Conservation (phyloP, 2,888 invertebrate species). For the Homarus gammarus region DNA sequence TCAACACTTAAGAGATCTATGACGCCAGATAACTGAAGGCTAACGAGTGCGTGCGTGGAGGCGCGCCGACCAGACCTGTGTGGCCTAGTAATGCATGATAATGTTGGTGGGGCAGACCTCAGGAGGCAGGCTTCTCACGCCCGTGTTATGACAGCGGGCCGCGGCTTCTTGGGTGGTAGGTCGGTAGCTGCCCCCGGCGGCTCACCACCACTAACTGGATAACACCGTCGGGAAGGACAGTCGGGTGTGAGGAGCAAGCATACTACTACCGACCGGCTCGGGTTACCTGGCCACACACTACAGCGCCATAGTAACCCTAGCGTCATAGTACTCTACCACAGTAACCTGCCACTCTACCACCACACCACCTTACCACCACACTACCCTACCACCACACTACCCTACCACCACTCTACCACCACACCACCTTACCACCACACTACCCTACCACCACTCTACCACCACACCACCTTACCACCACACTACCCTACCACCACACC, state of each 20-base stretch:
- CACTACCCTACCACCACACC: no score
- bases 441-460: no score
- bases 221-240: neutral
- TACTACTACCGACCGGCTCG: no score
- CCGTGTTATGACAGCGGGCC: neutral
- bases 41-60: slow-evolving; percentile 14
- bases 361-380: no score
- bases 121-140: neutral
- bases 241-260: neutral
- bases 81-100: slow-evolving; percentile 6
- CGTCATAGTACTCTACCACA: no score
- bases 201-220: neutral
- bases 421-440: no score
- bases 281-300: no score
- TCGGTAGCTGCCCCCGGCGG: slow-evolving; percentile 4
- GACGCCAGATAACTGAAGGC: slow-evolving; percentile 18
- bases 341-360: no score
- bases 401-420: no score
- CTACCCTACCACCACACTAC: no score
- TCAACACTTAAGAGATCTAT: slow-evolving; percentile 28
- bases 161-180: neutral
- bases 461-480: no score
- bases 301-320: no score
- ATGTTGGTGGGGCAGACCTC: neutral
- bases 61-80: slow-evolving; percentile 1